These are phyloP conservation scores for Daktulosphaira vitifoliae DNA, from an alignment of 1,140 invertebrate species.

Conservation along the genomic window DNA sequence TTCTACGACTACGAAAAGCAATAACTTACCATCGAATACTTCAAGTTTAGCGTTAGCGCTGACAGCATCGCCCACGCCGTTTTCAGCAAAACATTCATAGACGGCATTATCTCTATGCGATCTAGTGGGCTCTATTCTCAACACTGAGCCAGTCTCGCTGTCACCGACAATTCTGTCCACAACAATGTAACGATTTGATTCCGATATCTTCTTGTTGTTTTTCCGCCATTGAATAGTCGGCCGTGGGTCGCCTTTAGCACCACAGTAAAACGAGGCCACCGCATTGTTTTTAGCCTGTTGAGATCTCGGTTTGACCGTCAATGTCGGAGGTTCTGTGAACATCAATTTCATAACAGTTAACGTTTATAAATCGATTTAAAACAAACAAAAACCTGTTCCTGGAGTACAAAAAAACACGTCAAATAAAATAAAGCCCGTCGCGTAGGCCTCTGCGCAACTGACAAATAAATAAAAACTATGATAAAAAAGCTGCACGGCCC, in stretches of 20 bases:
- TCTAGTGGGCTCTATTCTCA: conserved; percentile 86
- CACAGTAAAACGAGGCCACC: conserved; percentile 92
- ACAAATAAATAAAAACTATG: neutral
- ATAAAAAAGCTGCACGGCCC: too few relatives aligned
- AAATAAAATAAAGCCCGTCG: neutral
- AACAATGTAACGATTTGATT: conserved; percentile 61
- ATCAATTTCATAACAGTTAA: neutral
- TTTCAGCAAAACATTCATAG: conserved; percentile 94
- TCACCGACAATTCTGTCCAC: conserved; percentile 55
- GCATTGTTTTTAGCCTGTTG: conserved; percentile 79
- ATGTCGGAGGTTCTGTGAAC: conserved; percentile 76
- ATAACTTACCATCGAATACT: conserved; percentile 74
- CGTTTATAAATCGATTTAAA: neutral
- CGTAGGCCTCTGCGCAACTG: too few relatives aligned
- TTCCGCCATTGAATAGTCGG: conserved; percentile 85
- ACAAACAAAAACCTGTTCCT: too few relatives aligned
- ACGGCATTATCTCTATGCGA: conserved; percentile 71
- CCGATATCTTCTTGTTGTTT: conserved; percentile 73
- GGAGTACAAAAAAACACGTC: neutral
- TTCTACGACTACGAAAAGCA: too few relatives aligned
- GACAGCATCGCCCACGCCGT: conserved; percentile 89
- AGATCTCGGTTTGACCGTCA: conserved; percentile 73
- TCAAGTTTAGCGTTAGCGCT: conserved; percentile 74
- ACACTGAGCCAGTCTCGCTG: conserved; percentile 52
- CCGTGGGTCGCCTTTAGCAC: conserved; percentile 77